Evolutionary conservation across 2,113 vertebrate genomes (phyloP), one percentile per base, ranked within the genome.

Genomic region (Otocyon megalotis): DNA sequence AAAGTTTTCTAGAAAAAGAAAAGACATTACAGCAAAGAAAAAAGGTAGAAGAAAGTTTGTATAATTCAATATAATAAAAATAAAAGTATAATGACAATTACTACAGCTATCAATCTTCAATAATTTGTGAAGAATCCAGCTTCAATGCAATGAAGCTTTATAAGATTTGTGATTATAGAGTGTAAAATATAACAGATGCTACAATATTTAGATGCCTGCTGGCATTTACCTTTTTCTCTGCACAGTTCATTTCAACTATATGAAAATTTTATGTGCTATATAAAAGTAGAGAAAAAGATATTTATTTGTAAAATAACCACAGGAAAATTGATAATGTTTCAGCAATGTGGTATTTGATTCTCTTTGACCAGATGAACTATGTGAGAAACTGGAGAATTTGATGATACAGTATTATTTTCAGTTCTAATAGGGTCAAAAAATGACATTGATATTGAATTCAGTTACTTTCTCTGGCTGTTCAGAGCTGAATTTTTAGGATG

Each of bases 111-210:
- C 98, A 98, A 98, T 99, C 98, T 98, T 98, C 94, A 97, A 94
- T 98, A 98, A 98, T 98, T 98, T 98, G 98, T 98, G 98, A 97
- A 97, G 97, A 98, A 98, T 98, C 56, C 96, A 32, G 54, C 48
- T 95, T 98, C 96, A 98, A 98, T 97, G 96, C 98, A 98, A 90
- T 98, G 98, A 98, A 97, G 98, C 98, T 98, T 99, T 98, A 98
- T 98, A 99, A 99, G 98, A 99, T 99, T 98, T 98, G 98, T 99
- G 99, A 99, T 99, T 99, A 99, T 98, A 98, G 98, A 98, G 99
- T 99, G 98, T 99, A 98, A 99, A 99, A 99, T 99, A 97, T 98
- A 99, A 98, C 99, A 99, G 99, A 99, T 99, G 99, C 99, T 99
- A 98, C 98, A 98, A 98, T 99, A 99, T 99, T 98, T 98, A 99